Base-by-base conservation (phyloP, 2,888 invertebrate species). In the Eupithecia vulgata region DNA sequence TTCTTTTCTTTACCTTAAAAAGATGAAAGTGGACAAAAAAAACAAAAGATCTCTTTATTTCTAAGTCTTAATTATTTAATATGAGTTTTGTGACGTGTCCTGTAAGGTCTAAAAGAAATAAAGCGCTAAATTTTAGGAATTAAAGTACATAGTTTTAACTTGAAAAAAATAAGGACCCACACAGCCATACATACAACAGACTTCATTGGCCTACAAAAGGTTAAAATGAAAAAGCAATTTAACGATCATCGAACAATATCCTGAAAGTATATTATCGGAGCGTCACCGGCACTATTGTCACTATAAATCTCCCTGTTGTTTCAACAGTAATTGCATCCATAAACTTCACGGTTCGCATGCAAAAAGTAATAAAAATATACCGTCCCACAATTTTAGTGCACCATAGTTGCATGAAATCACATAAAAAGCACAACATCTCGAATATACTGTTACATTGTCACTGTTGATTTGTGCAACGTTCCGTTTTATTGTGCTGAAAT, bases 271-370 rank as follows among this genome's bases (percentile, higher is more conserved):
- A 73, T 75, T 76, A 76, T 76, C 79, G 61, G 68, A 77, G 75
- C 76, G 77, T 81, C 81, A 80, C 79, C 77, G 71, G 68, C 75
- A 65, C 78, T 79, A 76, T 78, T 79, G 78, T 75, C 70, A 66
- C 76, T 62, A 76, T 80, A 80, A 80, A 81, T 80, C 79, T 73
- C 70, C 35, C 76, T 75, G 78, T 79, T 78, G 87, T 88, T 86
- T 84, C 88, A 88, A 84, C 85, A 87, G 89, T 90, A 88, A 90
- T 89, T 90, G 87, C 87, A 71, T 83, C 88, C 84, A 91, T 91
- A 91, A 91, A 91, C 86, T 87, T 88, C 86, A 88, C 85, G 86
- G 87, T 86, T 88, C 89, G 89, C 88, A 89, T 86, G 87, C 85
- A 88, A 87, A 89, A 87, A 86, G 89, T 86, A 87, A 89, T 90